These are phyloP conservation scores for Dasyornis broadbenti DNA, from an alignment of 2,113 vertebrate species.

Conservation along the genomic window DNA sequence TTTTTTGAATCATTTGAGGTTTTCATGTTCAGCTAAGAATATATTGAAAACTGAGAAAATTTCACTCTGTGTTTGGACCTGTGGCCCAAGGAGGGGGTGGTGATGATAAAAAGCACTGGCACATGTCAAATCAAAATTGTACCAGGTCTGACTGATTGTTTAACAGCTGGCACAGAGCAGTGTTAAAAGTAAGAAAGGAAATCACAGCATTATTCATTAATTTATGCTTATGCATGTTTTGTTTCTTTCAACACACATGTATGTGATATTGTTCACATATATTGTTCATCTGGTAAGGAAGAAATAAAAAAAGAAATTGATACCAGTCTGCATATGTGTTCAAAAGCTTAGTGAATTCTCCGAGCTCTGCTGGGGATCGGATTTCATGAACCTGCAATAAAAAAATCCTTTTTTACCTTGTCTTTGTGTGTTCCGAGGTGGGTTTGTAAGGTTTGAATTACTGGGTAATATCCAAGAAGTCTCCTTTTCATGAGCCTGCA, in stretches of 20 bases:
- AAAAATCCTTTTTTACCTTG: constrained; percentile 49
- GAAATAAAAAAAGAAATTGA: constrained; percentile 51
- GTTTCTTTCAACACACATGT: background rate
- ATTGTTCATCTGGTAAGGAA: constrained; percentile 63
- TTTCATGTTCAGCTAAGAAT: background rate
- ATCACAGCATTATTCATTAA: background rate
- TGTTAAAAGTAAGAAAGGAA: background rate
- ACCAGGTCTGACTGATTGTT: background rate
- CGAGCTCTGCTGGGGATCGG: constrained; percentile 57
- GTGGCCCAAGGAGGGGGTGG: background rate
- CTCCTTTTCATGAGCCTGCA: constrained; percentile 49
- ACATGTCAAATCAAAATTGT: background rate
- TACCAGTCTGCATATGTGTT: constrained; percentile 51
- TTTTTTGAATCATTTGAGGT: background rate
- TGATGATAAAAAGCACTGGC: background rate
- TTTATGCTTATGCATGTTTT: background rate
- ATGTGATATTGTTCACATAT: constrained; percentile 7
- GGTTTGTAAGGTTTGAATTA: constrained; percentile 53
- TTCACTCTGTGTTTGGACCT: background rate
- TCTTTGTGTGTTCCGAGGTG: constrained; percentile 36
- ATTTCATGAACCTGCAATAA: constrained; percentile 62
- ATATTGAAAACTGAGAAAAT: background rate
- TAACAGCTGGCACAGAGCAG: background rate
- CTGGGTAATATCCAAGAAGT: constrained; percentile 49
- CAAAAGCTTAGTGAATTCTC: constrained; percentile 67